Evolutionary conservation across 2,888 invertebrate genomes (phyloP).

Genomic region (Idaea straminata): DNA sequence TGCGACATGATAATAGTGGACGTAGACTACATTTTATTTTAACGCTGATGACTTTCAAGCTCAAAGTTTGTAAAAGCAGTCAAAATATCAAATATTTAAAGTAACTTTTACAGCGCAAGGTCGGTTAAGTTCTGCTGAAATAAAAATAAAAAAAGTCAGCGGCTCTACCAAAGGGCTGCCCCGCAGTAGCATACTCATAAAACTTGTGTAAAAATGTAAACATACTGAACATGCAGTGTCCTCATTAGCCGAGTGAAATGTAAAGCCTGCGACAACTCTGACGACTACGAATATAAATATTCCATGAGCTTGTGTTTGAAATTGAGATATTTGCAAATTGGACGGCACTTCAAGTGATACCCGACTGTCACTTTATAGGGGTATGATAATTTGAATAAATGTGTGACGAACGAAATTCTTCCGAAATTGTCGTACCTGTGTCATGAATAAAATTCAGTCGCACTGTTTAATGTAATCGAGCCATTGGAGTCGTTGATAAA

Average conservation of each 20-base stretch:
- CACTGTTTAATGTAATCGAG: neutral
- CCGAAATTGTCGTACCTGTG: neutral
- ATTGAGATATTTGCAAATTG: conserved; percentile 11
- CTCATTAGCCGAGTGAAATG: conserved; percentile 10
- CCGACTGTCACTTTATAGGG: neutral
- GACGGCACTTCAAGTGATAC: conserved; percentile 8
- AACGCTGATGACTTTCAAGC: too few species aligned
- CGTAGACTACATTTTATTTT: too few species aligned
- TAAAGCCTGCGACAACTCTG: conserved; percentile 6
- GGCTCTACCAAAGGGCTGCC: neutral
- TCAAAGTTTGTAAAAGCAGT: neutral
- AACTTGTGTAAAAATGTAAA: conserved; percentile 9
- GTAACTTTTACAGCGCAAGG: neutral
- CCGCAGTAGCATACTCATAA: conserved; percentile 3
- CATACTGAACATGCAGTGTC: conserved; percentile 10
- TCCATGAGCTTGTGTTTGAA: conserved; percentile 6
- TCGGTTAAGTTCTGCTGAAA: neutral
- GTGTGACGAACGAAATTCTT: neutral
- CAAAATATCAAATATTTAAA: neutral
- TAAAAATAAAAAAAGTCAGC: neutral
- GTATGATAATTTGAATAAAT: conserved; percentile 4
- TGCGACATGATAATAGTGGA: too few species aligned
- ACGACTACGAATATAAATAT: conserved; percentile 5
- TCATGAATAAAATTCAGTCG: neutral
- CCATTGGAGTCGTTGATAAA: neutral